Percentiles rank a stretch among this genome's conserved stretches.
Evolutionary conservation across 2,888 invertebrate genomes (phyloP).

Genomic region (Glaucopsyche alexis): DNA sequence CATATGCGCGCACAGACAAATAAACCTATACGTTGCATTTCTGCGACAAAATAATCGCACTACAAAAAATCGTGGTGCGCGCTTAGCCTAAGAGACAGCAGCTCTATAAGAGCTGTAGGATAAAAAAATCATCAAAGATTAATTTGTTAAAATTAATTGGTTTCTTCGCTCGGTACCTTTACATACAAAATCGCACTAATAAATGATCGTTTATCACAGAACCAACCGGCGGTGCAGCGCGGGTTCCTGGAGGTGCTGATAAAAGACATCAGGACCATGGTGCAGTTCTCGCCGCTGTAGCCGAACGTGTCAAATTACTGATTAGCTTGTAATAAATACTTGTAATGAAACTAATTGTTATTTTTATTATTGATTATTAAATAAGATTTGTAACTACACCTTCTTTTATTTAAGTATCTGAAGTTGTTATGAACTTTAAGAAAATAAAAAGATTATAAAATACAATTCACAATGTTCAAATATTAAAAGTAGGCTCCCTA

Average conservation of each 20-base stretch:
- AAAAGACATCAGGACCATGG: constrained; percentile 88
- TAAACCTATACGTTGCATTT: no score
- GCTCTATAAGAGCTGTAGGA: no score
- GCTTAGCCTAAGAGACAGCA: no score
- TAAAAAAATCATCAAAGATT: no score
- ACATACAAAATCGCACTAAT: not conserved
- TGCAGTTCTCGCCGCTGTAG: constrained; percentile 86
- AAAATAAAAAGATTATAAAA: no score
- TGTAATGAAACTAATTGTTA: constrained; percentile 11
- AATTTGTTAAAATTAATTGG: no score
- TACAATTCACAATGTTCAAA: no score
- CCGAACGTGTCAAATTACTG: not conserved
- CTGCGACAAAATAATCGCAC: no score
- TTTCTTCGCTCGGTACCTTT: no score
- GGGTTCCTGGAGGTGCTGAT: constrained; percentile 87
- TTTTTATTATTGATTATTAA: constrained; percentile 10
- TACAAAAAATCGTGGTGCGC: no score
- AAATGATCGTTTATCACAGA: constrained; percentile 56
- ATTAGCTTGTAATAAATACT: constrained; percentile 2
- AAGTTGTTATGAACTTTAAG: not conserved
- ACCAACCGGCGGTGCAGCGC: constrained; percentile 82
- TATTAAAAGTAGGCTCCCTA: no score
- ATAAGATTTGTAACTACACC: not conserved
- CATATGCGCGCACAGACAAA: no score
- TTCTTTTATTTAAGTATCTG: not conserved